phyloP scores from a whole-genome alignment of 92 coral and sea anemone species.

The Desmophyllum pertusum region DNA sequence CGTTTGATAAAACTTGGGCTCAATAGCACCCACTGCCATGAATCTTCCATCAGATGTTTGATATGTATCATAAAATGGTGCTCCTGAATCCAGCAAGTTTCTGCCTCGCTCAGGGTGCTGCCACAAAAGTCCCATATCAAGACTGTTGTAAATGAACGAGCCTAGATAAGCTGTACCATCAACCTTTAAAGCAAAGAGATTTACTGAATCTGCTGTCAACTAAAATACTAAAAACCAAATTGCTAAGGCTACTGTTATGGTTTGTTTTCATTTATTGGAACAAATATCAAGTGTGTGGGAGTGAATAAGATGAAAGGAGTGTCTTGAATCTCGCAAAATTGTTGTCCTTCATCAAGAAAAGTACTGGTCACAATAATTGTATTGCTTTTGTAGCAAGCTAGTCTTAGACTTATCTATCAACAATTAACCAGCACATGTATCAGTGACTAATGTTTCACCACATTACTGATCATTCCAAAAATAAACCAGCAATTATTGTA shows the following conservation, averaged over 20 bases:
- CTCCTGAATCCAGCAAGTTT: constrained; percentile 89
- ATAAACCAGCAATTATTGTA: too few species aligned
- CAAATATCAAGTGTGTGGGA: too few species aligned
- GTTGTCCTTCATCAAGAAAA: too few species aligned
- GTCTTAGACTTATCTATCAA: too few species aligned
- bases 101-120: constrained; percentile 67
- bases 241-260: too few species aligned
- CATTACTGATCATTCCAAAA: neutral
- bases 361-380: too few species aligned
- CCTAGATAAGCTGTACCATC: constrained; percentile 86
- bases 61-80: constrained; percentile 95
- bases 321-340: too few species aligned
- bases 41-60: constrained; percentile 84
- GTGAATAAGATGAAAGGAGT: too few species aligned
- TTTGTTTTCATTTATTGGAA: neutral
- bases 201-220: neutral
- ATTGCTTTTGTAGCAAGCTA: too few species aligned
- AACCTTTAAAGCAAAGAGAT: constrained; percentile 51
- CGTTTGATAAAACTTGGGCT: constrained; percentile 81
- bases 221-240: neutral
- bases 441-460: neutral
- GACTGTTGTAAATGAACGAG: constrained; percentile 77
- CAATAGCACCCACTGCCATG: constrained; percentile 90
- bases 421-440: too few species aligned
- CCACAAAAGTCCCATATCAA: constrained; percentile 72